Evolutionary conservation across 2,888 invertebrate species (phyloP), one percentile per base, ranked within the genome.

Genomic region (Andrena hattorfiana): DNA sequence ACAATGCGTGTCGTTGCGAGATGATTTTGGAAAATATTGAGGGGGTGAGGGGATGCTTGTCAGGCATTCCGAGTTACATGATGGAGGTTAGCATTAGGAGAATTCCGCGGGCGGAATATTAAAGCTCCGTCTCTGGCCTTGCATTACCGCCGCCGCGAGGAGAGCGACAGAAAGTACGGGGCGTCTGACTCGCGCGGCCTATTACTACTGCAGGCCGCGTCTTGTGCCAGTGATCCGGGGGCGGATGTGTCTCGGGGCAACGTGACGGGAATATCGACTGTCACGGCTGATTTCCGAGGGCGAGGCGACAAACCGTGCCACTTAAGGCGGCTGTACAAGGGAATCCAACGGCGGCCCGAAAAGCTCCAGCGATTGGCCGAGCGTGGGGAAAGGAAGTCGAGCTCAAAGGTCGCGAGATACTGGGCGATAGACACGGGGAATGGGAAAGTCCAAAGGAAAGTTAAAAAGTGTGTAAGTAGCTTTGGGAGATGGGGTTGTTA

Each of bases 261-360:
- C 80, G 80, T 81, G 80, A 80, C 62, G 67, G 71, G 80, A 81
- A 81, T 81, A 80, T 81, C 81, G 80, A 67, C 81, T 67, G 54
- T 49, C 81, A 8, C 5, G 42, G 16, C 62, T 63, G 48, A 8
- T 67, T 80, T 62, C 62, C 28, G 26, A 66, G 35, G 10, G 26
- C 79, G 26, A 48, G 8, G 48, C 71, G 71, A 80, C 81, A 80
- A 80, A 80, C 70, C 26, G 67, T 35, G 23, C 26, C 80, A 48
- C 71, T 71, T 80, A 35, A 42, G 51, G 2, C 23, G 51, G 2
- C 23, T 49, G 32, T 70, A 20, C 64, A 26, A 30, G n/a, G n/a
- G 20, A 76, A 60, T 66, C 56, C 66, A 28, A 10, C 56, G 54
- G 26, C 10, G 20, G 56, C 56, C 4, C 7, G 63, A 10, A 51